phyloP scores from a whole-genome alignment of 2,797 vertebrate genomes.

The Ctenochaetus hawaiiensis region DNA sequence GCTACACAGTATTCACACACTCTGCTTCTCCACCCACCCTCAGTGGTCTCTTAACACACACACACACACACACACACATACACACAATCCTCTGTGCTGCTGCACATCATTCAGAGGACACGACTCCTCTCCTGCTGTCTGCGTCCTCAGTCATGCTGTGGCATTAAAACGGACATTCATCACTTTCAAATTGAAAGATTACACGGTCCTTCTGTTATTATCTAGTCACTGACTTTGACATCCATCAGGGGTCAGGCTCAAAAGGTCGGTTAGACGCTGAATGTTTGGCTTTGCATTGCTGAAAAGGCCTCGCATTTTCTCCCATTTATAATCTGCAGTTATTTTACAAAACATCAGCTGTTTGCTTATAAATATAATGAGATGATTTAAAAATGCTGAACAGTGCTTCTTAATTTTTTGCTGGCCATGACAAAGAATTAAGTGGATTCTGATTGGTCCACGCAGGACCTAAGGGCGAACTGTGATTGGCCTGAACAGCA shows the following conservation, averaged over 20 bases:
- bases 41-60: slow-evolving; percentile 6
- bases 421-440: not conserved
- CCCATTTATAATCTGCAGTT: not conserved
- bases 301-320: not conserved
- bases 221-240: slow-evolving; percentile 2
- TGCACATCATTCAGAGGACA: slow-evolving; percentile 26
- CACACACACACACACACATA: not conserved
- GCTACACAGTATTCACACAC: slow-evolving; percentile 12
- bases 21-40: slow-evolving; percentile 8
- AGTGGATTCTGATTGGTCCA: slow-evolving; percentile 11
- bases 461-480: not conserved
- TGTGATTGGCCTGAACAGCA: slow-evolving; percentile 35
- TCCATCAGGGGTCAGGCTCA: not conserved
- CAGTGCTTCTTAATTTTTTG: not conserved
- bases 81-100: slow-evolving; percentile 12
- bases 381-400: not conserved
- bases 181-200: not conserved
- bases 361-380: not conserved
- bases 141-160: slow-evolving; percentile 18
- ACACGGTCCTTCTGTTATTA: not conserved
- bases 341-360: not conserved
- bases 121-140: slow-evolving; percentile 21
- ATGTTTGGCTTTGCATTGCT: not conserved
- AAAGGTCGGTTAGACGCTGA: not conserved
- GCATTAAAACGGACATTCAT: not conserved